These are phyloP conservation scores for Rousettus madagascariensis DNA, from an alignment of 2,797 vertebrate genomes.

Conservation along the genomic window DNA sequence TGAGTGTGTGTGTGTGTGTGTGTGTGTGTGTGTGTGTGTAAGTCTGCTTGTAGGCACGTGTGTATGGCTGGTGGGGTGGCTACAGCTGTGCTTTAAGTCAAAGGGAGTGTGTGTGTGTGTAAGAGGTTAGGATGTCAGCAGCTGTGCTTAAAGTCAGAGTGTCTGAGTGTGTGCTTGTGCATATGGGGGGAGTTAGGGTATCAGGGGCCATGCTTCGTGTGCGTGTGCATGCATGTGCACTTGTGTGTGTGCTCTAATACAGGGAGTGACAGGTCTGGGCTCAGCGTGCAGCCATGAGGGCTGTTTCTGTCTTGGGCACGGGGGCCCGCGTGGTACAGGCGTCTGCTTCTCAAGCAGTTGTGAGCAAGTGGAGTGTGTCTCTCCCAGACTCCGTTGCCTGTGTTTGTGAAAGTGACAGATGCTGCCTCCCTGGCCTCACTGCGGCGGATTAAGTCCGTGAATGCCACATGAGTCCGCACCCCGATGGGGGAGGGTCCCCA, in stretches of 20 bases:
- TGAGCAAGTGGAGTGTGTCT: slow-evolving; percentile 51
- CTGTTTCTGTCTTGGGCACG: background rate
- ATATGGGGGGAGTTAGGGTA: background rate
- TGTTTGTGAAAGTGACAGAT: slow-evolving; percentile 79
- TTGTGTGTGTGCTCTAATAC: background rate
- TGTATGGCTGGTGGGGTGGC: slow-evolving; percentile 39
- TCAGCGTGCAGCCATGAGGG: background rate
- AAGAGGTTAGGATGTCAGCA: slow-evolving; percentile 48
- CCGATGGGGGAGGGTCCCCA: slow-evolving; percentile 64
- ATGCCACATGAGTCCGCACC: slow-evolving; percentile 68
- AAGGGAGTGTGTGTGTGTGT: slow-evolving; percentile 38
- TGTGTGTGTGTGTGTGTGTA: slow-evolving; percentile 39
- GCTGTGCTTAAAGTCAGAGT: slow-evolving; percentile 54
- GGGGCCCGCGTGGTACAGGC: slow-evolving; percentile 62
- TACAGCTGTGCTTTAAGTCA: slow-evolving; percentile 54
- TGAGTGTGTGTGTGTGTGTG: slow-evolving; percentile 7
- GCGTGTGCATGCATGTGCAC: background rate
- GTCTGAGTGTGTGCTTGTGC: background rate
- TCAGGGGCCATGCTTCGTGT: background rate
- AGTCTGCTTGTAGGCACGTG: slow-evolving; percentile 36
- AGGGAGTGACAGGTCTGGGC: background rate
- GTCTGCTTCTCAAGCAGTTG: slow-evolving; percentile 78
- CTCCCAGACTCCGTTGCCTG: slow-evolving; percentile 49
- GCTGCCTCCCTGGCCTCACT: slow-evolving; percentile 71
- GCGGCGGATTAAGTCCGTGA: slow-evolving; percentile 75